Evolutionary conservation across 1,140 invertebrate genomes (phyloP), one percentile per base, ranked within the genome.

Genomic region (Nephotettix cincticeps): DNA sequence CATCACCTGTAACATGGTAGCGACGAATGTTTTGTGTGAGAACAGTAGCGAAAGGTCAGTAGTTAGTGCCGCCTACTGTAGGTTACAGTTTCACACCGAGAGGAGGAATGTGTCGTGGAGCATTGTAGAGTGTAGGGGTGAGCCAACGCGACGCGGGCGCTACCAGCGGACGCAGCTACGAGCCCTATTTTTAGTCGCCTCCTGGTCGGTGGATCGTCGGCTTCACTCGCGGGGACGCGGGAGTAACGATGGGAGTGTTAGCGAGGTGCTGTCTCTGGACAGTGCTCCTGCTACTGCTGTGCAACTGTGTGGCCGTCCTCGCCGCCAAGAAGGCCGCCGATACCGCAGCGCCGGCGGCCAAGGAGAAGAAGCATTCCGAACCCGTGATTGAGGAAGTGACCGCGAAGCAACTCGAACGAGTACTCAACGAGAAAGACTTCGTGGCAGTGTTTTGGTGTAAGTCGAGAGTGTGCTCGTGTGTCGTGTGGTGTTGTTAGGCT

Each of bases 391-490:
- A 95, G 84, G 93, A 96, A 83, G 92, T 95, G 82, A 93, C 91
- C 81, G 89, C 92, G 78, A 95, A 95, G 82, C 92, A 95, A 84
- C 88, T 96, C 81, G 93, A 95, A 80, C 88, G 91, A 78, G 85
- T 95, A 71, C 86, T 96, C 77, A 89, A 91, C 80, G 91, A 94
- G 76, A 94, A 94, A 86, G 93, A 95, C 83, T 95, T 92, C 86
- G 93, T 96, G 79, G 94, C 94, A 78, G 94, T 96, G 78, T 95
- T 93, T 84, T 96, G 94, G 93, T 96, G 94, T 97, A 93, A 96
- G 94, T 93, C 83, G 21, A 27, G 56, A n/a, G n/a, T n/a, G n/a
- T n/a, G n/a, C n/a, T n/a, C n/a, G n/a, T 61, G 56, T 61, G 56
- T 29, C 9, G 56, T 61, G 56, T 21, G 6, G 47, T 51, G 14